Conservation (phyloP, 2,888 invertebrate genomes). For the Gastracanthus pulcherrimus region DNA sequence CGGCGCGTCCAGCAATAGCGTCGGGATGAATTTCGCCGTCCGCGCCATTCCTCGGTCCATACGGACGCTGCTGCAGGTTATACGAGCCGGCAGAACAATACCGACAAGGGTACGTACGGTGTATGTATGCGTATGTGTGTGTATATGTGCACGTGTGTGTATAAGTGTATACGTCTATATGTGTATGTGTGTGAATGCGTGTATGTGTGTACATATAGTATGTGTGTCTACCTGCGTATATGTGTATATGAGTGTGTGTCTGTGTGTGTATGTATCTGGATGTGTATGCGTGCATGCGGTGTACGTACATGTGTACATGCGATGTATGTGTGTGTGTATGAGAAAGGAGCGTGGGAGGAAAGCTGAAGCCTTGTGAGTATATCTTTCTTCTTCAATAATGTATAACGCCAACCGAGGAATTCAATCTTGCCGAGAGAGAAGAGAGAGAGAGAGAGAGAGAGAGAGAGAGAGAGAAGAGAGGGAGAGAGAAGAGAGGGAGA, state of each 20-base stretch:
- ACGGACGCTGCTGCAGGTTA: too few relatives aligned
- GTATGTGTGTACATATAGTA: too few relatives aligned
- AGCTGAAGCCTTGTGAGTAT: slow-evolving; percentile 20
- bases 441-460: slow-evolving; percentile 4
- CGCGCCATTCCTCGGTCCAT: not conserved
- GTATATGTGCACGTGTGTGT: not conserved
- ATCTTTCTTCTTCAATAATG: slow-evolving; percentile 51
- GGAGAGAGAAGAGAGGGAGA: not conserved
- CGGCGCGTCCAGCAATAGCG: slow-evolving; percentile 5
- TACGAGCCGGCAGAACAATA: slow-evolving; percentile 10
- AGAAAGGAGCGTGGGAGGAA: too few relatives aligned
- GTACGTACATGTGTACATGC: too few relatives aligned
- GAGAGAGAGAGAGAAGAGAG: not conserved
- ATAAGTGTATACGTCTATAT: not conserved
- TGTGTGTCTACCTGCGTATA: too few relatives aligned
- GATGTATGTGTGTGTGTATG: too few relatives aligned
- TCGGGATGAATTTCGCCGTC: slow-evolving; percentile 37
- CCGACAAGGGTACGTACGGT: too few relatives aligned
- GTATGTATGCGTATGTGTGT: not conserved
- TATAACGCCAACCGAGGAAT: slow-evolving; percentile 58
- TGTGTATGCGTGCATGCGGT: not conserved
- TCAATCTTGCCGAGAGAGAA: slow-evolving; percentile 54
- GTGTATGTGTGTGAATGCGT: too few relatives aligned
- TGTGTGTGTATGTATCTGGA: too few relatives aligned
- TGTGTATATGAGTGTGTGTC: too few relatives aligned